phyloP scores from a whole-genome alignment of 1,140 invertebrate species.

The Habropoda laboriosa region DNA sequence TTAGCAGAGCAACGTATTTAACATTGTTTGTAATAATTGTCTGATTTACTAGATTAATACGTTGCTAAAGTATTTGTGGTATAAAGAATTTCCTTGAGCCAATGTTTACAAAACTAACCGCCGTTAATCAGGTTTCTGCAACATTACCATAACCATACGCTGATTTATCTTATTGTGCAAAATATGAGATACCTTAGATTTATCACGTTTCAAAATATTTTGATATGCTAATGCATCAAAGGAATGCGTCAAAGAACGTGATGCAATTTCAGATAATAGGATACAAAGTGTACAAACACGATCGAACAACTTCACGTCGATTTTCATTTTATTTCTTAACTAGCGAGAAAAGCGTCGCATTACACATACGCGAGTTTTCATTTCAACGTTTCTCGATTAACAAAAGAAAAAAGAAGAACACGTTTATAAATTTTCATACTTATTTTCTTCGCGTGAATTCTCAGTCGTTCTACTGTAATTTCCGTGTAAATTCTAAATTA shows the following conservation, averaged over 20 bases:
- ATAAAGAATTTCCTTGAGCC: constrained; percentile 5
- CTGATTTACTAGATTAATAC: not conserved
- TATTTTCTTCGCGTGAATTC: not conserved
- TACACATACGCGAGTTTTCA: too few relatives aligned
- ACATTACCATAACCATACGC: not conserved
- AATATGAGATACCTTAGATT: not conserved
- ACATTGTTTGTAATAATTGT: not conserved
- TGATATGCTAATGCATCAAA: not conserved
- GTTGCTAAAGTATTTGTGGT: not conserved
- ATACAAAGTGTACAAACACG: not conserved
- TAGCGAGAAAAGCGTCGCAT: not conserved
- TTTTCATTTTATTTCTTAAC: not conserved
- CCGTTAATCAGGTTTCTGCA: not conserved
- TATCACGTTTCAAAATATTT: constrained; percentile 21
- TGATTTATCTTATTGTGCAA: constrained; percentile 1
- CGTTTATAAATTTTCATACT: not conserved
- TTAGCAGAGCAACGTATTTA: not conserved
- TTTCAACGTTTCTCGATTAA: not conserved
- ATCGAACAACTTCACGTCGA: not conserved
- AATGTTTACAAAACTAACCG: not conserved
- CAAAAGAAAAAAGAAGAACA: not conserved
- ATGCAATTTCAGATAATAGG: constrained; percentile 8
- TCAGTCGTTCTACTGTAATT: not conserved
- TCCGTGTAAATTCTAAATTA: not conserved
- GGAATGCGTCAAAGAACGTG: not conserved